A percentile compares a stretch with the other conserved stretches of the same genome.
phyloP scores from a whole-genome alignment of 2,888 invertebrate species.

The Hedychridium roseum region DNA sequence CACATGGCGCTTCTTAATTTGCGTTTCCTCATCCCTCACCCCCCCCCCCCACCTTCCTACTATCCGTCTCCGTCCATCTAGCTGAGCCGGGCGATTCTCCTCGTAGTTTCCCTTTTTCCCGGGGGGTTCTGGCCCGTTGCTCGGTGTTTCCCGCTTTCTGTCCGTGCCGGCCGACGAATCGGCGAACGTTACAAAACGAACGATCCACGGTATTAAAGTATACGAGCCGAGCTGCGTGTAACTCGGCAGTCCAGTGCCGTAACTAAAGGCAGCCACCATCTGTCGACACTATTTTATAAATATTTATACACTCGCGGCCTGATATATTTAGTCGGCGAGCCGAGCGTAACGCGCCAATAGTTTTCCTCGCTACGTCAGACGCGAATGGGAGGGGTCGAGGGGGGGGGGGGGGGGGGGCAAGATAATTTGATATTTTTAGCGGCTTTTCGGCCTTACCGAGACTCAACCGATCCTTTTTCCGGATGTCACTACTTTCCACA shows the following conservation, averaged over 20 bases:
- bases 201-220: constrained; percentile 15
- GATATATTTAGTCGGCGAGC: constrained; percentile 49
- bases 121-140: constrained; percentile 9
- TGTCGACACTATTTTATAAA: constrained; percentile 55
- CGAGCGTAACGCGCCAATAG: constrained; percentile 22
- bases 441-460: constrained; percentile 22
- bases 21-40: no score
- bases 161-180: no score
- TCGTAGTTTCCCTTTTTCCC: background rate
- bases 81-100: no score
- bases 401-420: constrained; percentile 9
- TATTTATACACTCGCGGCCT: constrained; percentile 45
- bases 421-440: constrained; percentile 42
- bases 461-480: no score
- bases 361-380: constrained; percentile 12
- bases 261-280: constrained; percentile 45
- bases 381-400: background rate
- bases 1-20: no score
- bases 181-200: no score
- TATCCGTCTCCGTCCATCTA: no score
- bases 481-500: no score
- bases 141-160: no score
- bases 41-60: no score
- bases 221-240: constrained; percentile 15
- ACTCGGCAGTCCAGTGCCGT: constrained; percentile 18